phyloP scores from a whole-genome alignment of 2,113 vertebrate genomes.

The Gallinago undulata region DNA sequence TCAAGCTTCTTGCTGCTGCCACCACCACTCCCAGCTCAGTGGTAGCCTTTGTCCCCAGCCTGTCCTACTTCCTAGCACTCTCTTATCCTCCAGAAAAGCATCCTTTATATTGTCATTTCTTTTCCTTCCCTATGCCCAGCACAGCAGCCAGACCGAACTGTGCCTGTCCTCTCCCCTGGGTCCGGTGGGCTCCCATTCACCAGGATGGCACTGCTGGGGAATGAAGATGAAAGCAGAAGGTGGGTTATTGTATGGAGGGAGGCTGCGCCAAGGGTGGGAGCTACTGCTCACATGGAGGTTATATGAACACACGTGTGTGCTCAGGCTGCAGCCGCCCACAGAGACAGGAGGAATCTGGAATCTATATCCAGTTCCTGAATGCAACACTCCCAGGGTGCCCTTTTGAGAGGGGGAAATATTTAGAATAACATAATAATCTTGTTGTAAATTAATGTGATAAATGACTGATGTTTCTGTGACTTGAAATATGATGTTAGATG shows the following conservation, averaged over 20 bases:
- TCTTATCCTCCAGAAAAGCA: neutral
- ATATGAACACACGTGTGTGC: rapidly evolving
- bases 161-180: neutral
- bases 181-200: no score
- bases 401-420: neutral
- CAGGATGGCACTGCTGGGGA: rapidly evolving
- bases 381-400: neutral
- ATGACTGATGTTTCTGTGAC: neutral
- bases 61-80: neutral
- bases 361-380: neutral
- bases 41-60: neutral
- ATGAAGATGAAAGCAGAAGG: neutral
- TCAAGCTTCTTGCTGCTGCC: neutral
- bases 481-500: neutral
- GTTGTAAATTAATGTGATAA: neutral
- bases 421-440: neutral
- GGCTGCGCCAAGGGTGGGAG: neutral
- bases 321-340: neutral
- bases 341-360: neutral
- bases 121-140: neutral
- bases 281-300: neutral
- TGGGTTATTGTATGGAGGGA: neutral
- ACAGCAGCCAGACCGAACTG: neutral
- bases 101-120: neutral
- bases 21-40: rapidly evolving